These are phyloP conservation scores for Patiria miniata DNA, from an alignment of 35 echinoderm and acorn worm species.

Conservation along the genomic window DNA sequence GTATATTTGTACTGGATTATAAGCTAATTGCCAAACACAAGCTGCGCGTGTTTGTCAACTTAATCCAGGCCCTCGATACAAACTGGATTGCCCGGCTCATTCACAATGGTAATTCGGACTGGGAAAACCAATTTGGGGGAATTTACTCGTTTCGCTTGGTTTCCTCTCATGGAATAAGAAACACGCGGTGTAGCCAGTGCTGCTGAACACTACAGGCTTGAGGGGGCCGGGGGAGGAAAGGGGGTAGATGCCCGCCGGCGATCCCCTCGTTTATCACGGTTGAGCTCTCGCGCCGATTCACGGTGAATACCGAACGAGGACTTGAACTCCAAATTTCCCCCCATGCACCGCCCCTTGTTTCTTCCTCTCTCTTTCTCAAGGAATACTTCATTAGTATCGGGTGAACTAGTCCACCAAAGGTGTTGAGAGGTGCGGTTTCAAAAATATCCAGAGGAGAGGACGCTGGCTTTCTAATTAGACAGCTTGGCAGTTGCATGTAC, in stretches of 20 bases:
- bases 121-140: slow-evolving; percentile 20
- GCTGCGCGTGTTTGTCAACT: background rate
- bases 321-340: background rate
- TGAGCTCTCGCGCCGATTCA: background rate
- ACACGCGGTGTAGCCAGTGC: background rate
- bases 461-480: too few species aligned
- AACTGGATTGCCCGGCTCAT: slow-evolving; percentile 7
- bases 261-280: slow-evolving; percentile 2
- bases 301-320: background rate
- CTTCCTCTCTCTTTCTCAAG: background rate
- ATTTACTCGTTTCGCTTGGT: background rate
- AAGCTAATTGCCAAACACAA: too few species aligned
- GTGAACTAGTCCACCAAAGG: too few species aligned
- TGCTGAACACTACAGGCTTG: background rate
- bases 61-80: slow-evolving; percentile 21
- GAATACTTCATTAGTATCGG: too few species aligned
- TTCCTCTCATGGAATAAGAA: background rate
- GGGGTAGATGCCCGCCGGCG: background rate
- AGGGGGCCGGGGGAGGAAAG: background rate
- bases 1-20: too few species aligned
- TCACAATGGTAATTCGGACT: background rate
- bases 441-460: too few species aligned
- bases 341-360: background rate
- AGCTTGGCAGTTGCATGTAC: too few species aligned
- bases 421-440: too few species aligned